Conservation (phyloP, 2,888 invertebrate species). For the Yponomeuta sedellus region DNA sequence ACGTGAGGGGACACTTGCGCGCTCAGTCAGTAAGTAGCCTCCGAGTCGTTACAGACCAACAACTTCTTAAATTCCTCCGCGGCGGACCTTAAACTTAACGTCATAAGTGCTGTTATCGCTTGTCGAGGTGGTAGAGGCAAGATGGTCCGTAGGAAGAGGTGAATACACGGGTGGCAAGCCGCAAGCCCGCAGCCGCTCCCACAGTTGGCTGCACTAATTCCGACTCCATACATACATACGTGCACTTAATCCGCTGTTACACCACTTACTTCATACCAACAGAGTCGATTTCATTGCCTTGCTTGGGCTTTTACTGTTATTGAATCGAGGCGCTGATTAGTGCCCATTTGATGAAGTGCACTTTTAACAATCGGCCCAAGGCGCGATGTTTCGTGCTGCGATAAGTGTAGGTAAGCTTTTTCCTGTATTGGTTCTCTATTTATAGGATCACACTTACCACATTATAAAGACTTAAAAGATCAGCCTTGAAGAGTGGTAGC, state of each 20-base stretch:
- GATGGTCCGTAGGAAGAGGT: constrained; percentile 5
- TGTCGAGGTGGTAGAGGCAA: not conserved
- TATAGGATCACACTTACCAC: not conserved
- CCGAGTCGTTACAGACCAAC: not conserved
- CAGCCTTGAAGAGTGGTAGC: too few species aligned
- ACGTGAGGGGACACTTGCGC: constrained; percentile 3
- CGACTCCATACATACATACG: constrained; percentile 35
- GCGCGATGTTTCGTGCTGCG: not conserved
- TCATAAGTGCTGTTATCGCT: not conserved
- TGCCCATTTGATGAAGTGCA: constrained; percentile 9
- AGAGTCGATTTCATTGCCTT: constrained; percentile 1
- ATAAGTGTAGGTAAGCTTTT: not conserved
- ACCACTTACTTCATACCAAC: constrained; percentile 27
- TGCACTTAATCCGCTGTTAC: constrained; percentile 42
- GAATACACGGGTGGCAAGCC: constrained; percentile 58
- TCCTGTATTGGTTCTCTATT: not conserved
- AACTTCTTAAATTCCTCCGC: not conserved
- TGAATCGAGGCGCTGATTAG: not conserved
- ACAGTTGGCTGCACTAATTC: constrained; percentile 63
- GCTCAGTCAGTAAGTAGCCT: not conserved
- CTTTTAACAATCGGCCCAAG: not conserved
- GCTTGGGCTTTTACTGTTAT: constrained; percentile 9
- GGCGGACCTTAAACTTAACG: not conserved
- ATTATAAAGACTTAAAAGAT: too few species aligned
- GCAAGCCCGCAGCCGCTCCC: constrained; percentile 42